Conservation (phyloP, 1,140 invertebrate genomes). For the Scylla paramamosain region DNA sequence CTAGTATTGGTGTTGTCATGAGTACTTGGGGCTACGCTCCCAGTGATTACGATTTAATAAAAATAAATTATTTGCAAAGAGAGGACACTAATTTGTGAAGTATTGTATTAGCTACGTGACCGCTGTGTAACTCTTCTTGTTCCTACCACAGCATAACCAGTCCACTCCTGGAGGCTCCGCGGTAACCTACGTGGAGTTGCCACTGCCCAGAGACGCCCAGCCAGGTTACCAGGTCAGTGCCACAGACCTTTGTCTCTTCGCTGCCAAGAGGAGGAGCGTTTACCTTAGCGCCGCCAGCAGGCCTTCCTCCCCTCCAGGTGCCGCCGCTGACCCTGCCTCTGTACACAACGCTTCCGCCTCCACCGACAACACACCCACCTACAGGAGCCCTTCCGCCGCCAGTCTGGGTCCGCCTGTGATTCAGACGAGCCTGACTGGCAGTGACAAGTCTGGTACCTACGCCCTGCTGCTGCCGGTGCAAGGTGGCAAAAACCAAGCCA, state of each 20-base stretch:
- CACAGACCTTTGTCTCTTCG: conserved; percentile 68
- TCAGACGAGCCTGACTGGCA: not conserved
- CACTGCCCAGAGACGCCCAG: conserved; percentile 56
- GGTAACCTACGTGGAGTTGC: conserved; percentile 53
- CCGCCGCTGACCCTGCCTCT: not conserved
- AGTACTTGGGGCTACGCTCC: not conserved
- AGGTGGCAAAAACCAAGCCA: not conserved
- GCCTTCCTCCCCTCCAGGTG: not conserved
- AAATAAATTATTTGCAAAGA: not conserved
- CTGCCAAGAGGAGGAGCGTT: conserved; percentile 59
- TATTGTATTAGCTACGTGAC: too few species aligned
- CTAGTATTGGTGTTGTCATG: too few species aligned
- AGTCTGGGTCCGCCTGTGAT: not conserved
- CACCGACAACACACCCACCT: not conserved
- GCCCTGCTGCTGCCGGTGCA: conserved; percentile 33
- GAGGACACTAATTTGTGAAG: too few species aligned
- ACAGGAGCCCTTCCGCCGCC: not conserved
- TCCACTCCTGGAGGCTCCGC: conserved; percentile 8
- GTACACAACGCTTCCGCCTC: not conserved
- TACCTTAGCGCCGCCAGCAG: conserved; percentile 37
- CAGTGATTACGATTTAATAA: not conserved
- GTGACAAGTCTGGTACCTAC: conserved; percentile 38
- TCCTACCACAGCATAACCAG: conserved; percentile 61
- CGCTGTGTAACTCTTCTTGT: not conserved
- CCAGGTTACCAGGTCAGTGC: conserved; percentile 67